A percentile compares a stretch with the other conserved stretches of the same genome.
Evolutionary conservation across 2,888 invertebrate species (phyloP).

Genomic region (Criorhina ranunculi): DNA sequence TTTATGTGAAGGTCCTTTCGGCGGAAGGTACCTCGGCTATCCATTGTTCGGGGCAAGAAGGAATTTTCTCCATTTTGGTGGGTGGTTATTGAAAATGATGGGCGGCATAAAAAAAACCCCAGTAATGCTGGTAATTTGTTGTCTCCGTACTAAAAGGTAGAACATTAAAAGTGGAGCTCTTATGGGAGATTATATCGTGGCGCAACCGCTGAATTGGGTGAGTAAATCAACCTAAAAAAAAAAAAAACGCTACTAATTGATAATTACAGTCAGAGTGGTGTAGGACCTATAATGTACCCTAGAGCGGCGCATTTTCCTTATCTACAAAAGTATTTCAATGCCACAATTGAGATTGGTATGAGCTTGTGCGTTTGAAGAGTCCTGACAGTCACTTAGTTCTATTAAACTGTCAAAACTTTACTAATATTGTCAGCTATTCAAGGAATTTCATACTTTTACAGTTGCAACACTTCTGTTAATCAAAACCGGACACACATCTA

Average conservation of each 20-base stretch:
- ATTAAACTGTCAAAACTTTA: too few relatives aligned
- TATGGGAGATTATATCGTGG: constrained; percentile 19
- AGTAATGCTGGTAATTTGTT: constrained; percentile 64
- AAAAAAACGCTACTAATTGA: constrained; percentile 55
- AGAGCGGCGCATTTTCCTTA: constrained; percentile 31
- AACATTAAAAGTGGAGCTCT: constrained; percentile 42
- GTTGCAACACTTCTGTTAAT: neutral
- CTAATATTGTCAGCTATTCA: neutral
- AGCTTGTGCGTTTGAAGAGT: neutral
- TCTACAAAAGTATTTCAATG: constrained; percentile 16
- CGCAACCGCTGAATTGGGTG: constrained; percentile 35
- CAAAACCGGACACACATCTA: neutral
- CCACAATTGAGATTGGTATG: neutral
- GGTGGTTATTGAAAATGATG: constrained; percentile 55
- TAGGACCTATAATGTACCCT: constrained; percentile 4
- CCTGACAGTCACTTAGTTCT: too few relatives aligned
- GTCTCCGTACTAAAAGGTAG: constrained; percentile 39
- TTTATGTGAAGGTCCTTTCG: constrained; percentile 67
- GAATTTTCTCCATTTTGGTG: constrained; percentile 8
- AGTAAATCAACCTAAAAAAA: constrained; percentile 51
- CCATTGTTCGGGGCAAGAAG: constrained; percentile 22
- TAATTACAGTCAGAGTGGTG: constrained; percentile 40
- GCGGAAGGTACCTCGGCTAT: constrained; percentile 4
- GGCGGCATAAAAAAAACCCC: constrained; percentile 37
- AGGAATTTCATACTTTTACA: neutral